Evolutionary conservation across 2,113 vertebrate species (phyloP).

Genomic region (Phylloscopus whistleri): DNA sequence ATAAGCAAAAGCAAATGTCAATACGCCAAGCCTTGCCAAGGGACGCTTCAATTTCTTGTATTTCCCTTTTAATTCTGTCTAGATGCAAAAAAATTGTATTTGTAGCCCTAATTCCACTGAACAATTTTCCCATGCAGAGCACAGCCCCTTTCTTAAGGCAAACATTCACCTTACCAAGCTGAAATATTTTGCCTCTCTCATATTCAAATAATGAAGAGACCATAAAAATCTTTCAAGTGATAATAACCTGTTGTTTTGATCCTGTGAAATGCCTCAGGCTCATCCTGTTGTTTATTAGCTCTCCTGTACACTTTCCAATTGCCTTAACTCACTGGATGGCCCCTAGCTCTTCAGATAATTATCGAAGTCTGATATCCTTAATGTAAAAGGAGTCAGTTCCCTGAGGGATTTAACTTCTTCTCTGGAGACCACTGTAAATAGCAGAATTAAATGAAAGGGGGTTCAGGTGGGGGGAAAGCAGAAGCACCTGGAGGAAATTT

Average conservation of each 20-base stretch:
- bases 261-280: not conserved
- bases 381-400: not conserved
- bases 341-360: not conserved
- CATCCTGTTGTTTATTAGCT: not conserved
- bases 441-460: not conserved
- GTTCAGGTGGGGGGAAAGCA: not conserved
- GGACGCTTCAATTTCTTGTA: not conserved
- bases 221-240: not conserved
- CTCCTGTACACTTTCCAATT: not conserved
- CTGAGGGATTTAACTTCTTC: not conserved
- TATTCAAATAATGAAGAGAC: not conserved
- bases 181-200: not conserved
- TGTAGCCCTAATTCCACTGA: not conserved
- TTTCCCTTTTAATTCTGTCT: not conserved
- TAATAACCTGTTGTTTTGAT: conserved; percentile 35
- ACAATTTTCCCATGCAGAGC: not conserved
- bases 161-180: not conserved
- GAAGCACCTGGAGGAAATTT: conserved; percentile 53
- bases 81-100: too few relatives aligned
- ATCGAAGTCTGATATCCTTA: not conserved
- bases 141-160: not conserved
- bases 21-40: not conserved
- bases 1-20: not conserved
- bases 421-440: not conserved
- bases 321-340: not conserved